Conservation (phyloP, 2,888 invertebrate species). For the Pristionchus exspectatus region DNA sequence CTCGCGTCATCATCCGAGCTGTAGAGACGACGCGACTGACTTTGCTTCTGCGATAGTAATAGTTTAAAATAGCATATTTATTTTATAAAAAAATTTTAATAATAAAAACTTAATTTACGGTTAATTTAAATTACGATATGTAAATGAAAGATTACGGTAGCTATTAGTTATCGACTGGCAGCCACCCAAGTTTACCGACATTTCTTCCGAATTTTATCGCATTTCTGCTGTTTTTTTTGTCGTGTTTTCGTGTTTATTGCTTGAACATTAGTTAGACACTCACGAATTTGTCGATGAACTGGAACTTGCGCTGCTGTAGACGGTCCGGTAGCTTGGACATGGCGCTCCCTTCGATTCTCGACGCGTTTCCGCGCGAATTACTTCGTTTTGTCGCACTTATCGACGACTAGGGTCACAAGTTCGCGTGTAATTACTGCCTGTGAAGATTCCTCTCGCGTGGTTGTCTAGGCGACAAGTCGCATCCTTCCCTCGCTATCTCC, state of each 20-base stretch:
- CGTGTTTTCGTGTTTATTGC: background rate
- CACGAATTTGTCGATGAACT: conserved; percentile 45
- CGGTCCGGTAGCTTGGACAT: conserved; percentile 37
- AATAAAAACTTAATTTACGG: background rate
- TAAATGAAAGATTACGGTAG: background rate
- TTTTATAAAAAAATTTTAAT: background rate
- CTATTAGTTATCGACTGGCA: background rate
- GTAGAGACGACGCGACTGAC: conserved; percentile 32
- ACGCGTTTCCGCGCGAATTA: background rate
- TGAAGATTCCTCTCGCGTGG: background rate
- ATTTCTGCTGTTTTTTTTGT: background rate
- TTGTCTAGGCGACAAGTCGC: conserved; percentile 18
- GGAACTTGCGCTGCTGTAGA: conserved; percentile 27
- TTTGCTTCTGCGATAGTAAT: conserved; percentile 21
- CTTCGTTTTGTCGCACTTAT: background rate
- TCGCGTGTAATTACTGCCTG: background rate
- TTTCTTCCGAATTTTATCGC: background rate
- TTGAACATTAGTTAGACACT: background rate
- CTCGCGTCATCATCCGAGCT: conserved; percentile 10
- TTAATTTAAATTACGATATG: background rate
- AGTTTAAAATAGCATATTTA: background rate
- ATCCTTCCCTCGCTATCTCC: conserved; percentile 16
- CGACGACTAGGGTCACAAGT: background rate
- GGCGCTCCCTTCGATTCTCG: background rate
- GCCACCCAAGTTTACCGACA: background rate